Percentiles rank a stretch among this genome's conserved stretches.
Conservation (phyloP, 2,113 vertebrate species). For the Haemorhous mexicanus region DNA sequence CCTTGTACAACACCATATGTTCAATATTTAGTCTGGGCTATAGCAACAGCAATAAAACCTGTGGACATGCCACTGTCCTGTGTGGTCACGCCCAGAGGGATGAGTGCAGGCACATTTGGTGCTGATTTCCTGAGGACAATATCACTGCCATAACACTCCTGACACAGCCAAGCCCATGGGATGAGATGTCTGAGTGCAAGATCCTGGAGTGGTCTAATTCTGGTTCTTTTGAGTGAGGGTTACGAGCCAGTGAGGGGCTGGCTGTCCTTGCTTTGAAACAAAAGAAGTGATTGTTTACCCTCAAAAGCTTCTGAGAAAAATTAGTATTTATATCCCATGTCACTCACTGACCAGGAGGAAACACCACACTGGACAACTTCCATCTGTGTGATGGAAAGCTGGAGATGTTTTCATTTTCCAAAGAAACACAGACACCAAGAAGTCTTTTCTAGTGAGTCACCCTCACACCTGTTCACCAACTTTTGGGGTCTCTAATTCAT, state of each 20-base stretch:
- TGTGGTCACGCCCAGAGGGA: background rate
- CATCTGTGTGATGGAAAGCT: background rate
- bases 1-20: accelerated
- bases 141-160: background rate
- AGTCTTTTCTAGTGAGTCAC: background rate
- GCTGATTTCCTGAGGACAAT: background rate
- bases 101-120: background rate
- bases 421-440: background rate
- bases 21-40: background rate
- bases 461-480: background rate
- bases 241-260: background rate
- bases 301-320: background rate
- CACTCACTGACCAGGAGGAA: background rate
- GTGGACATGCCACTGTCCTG: background rate
- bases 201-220: background rate
- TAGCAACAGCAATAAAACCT: background rate
- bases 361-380: background rate
- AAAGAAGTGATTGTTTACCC: background rate
- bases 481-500: background rate
- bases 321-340: background rate
- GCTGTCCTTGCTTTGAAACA: background rate
- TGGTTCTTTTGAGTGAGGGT: background rate
- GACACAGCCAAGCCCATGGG: background rate
- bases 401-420: background rate
- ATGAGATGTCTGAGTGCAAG: background rate